Evolutionary conservation across 2,888 invertebrate genomes (phyloP), one percentile per base, ranked within the genome.

Genomic region (Trichopoda pennipes): DNA sequence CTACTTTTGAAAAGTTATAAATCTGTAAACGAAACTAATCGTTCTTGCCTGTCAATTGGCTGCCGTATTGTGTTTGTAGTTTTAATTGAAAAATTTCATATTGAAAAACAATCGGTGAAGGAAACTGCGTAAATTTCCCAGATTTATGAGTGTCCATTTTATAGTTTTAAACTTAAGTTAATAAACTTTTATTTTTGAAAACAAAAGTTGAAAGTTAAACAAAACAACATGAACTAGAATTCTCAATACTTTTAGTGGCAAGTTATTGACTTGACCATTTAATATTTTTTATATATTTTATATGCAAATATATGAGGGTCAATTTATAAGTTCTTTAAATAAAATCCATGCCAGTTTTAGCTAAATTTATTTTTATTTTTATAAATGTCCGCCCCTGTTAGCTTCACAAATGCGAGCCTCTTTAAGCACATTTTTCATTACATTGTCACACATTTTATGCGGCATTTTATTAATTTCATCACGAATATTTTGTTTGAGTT

Each of bases 1-100:
- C 32, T 63, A 77, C 53, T 79, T 66, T 58, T 75, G 17, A 58
- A 61, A 53, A 79, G 79, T 79, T 79, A 73, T 79, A 79, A 79
- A 79, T 79, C 73, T 78, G 79, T 73, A 55, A 68, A 60, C 60
- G 61, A 73, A 73, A 73, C 60, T 68, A 53, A 70, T 58, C 17
- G 28, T 19, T 51, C n/a, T 21, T 42, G 60, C 32, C 78, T 72
- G 72, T 72, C 78, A 72, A 66, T 78, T 70, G 77, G 19, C 64
- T 63, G 42, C 28, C 44, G 19, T 21, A 77, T 55, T 69, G 69
- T 69, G 38, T 42, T 56, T 38, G 17, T 49, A 32, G 19, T 64
- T 74, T 74, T 55, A 56, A 44, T 64, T 66, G 51, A 17, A 66
- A 68, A 68, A 51, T 69, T 28, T 64, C 8, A 56, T 35, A 51